Base-by-base conservation (phyloP, 1,140 invertebrate species). In the Leptopilina boulardi region DNA sequence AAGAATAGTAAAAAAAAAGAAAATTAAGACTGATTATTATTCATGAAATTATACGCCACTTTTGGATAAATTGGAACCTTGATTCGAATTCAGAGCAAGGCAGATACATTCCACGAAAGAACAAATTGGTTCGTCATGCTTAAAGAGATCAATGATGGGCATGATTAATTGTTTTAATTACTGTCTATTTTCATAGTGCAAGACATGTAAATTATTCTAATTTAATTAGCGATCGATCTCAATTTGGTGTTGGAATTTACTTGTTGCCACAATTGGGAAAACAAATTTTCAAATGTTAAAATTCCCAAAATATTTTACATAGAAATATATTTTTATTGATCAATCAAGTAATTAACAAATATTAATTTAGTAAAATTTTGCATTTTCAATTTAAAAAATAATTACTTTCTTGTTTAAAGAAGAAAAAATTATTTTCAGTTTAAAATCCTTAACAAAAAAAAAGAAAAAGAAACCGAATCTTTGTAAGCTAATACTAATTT, bases 101-200 rank as follows among this genome's bases (percentile, higher is more conserved):
- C 59, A 66, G 47, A 51, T 66, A 66, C 56, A 66, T 66, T 66
- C 59, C 15, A 66, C 59, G 59, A 66, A 66, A 66, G 59, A 66
- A 66, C 59, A 66, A 66, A 66, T 66, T 66, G 59, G 23, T 30
- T 66, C 59, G 59, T 66, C 59, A 66, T 66, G 8, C 59, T 66
- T 66, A 66, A 66, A 30, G 59, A 66, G 59, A 66, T 66, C 59
- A 66, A 30, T 66, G 23, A 26, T 66, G 59, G 59, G 59, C 59
- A 66, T 66, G 26, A 66, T 30, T 66, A 66, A 66, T 66, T 66
- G 26, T 15, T 66, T 34, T 66, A 66, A 66, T 66, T 66, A 66
- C 59, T 30, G 59, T 66, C 59, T 30, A 66, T 66, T 66, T 51
- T 51, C 47, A 51, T 51, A 51, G n/a, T 51, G n/a, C 18, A 51